Percentiles rank a stretch among this genome's conserved stretches.
phyloP scores from a whole-genome alignment of 2,888 invertebrate species.

The Ophioninae sp. region DNA sequence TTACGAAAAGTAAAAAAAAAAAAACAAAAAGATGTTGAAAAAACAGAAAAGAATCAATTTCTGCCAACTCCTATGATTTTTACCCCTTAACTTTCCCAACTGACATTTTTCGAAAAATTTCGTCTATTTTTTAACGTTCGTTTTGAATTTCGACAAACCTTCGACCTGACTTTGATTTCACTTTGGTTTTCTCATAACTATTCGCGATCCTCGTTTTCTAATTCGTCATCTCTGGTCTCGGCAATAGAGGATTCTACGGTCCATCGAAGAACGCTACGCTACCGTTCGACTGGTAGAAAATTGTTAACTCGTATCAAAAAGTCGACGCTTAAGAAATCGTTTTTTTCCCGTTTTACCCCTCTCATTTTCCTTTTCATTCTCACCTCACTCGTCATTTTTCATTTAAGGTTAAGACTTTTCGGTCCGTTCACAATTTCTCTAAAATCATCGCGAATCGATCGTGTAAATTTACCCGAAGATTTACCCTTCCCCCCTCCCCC shows the following conservation, averaged over 20 bases:
- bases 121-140: slow-evolving; percentile 14
- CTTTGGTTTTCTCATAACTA: slow-evolving; percentile 15
- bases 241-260: slow-evolving; percentile 64
- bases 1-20: too few relatives aligned
- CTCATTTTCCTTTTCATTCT: slow-evolving; percentile 52
- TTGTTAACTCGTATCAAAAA: slow-evolving; percentile 79
- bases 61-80: not conserved
- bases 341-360: slow-evolving; percentile 35
- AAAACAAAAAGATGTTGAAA: too few relatives aligned
- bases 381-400: slow-evolving; percentile 23
- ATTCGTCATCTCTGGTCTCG: slow-evolving; percentile 54
- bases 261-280: slow-evolving; percentile 66
- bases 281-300: slow-evolving; percentile 75
- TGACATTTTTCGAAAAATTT: slow-evolving; percentile 9
- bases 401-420: slow-evolving; percentile 66
- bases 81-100: not conserved
- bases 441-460: slow-evolving; percentile 54
- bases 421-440: slow-evolving; percentile 52
- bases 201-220: slow-evolving; percentile 41
- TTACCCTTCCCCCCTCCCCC: slow-evolving; percentile 41
- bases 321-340: slow-evolving; percentile 71
- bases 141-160: slow-evolving; percentile 1
- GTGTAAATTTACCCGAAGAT: slow-evolving; percentile 53
- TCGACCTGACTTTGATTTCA: slow-evolving; percentile 9
- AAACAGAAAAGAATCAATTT: not conserved